A percentile compares a stretch with the other conserved stretches of the same genome.
Evolutionary conservation across 2,888 invertebrate species (phyloP).

Genomic region (Synanthedon myopaeformis): DNA sequence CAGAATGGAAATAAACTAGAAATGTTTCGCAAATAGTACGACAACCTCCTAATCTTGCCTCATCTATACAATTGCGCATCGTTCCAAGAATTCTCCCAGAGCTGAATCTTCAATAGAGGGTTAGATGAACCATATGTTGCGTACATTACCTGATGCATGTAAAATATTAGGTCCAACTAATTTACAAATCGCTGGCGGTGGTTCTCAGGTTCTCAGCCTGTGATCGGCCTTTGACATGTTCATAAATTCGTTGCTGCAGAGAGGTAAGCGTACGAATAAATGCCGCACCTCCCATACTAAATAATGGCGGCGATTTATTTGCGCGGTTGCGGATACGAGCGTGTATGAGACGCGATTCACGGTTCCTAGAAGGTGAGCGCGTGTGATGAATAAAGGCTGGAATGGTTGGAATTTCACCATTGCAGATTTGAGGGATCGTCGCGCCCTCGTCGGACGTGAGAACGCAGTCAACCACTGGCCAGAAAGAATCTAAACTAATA

Average conservation of each 20-base stretch:
- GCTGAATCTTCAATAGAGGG: conserved; percentile 9
- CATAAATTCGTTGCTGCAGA: conserved; percentile 47
- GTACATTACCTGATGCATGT: conserved; percentile 3
- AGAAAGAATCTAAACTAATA: conserved; percentile 21
- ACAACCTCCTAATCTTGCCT: conserved; percentile 13
- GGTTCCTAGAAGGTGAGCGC: conserved; percentile 58
- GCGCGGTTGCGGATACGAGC: conserved; percentile 44
- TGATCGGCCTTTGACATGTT: conserved; percentile 50
- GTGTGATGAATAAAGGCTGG: conserved; percentile 64
- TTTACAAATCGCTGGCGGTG: conserved; percentile 26
- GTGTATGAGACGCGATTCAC: conserved; percentile 41
- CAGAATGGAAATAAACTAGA: conserved; percentile 29
- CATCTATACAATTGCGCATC: conserved; percentile 6
- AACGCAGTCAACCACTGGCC: conserved; percentile 25
- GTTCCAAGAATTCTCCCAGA: conserved; percentile 9
- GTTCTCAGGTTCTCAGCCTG: conserved; percentile 51
- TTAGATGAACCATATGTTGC: conserved; percentile 2
- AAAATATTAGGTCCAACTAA: conserved; percentile 1
- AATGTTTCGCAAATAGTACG: conserved; percentile 18
- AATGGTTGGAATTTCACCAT: conserved; percentile 56
- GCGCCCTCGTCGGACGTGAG: conserved; percentile 45
- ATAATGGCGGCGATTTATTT: conserved; percentile 55
- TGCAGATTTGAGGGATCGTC: conserved; percentile 57
- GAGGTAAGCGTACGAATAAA: conserved; percentile 34
- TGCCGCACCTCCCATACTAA: conserved; percentile 51